Evolutionary conservation across 2,113 vertebrate genomes (phyloP), one percentile per base, ranked within the genome.

Genomic region (Megaleporinus macrocephalus): DNA sequence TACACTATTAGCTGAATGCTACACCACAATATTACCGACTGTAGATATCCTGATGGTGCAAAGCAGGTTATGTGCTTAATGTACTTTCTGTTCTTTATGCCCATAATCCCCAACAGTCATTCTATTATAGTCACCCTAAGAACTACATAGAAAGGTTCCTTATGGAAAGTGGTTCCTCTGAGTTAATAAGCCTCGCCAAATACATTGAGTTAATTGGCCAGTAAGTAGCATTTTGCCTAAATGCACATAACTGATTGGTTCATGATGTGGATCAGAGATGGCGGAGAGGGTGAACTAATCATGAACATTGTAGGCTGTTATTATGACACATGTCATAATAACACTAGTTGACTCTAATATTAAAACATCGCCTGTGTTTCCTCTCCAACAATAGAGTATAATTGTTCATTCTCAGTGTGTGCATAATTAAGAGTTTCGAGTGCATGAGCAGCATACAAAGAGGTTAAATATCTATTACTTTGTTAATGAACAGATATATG

Each of bases 331-430:
- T 26, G 49, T 51, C 59, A 74, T 66, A 74, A 78, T 73, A 41
- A 73, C 20, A 22, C 59, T 72, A 55, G 55, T 83, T 71, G 30
- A 41, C 75, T 20, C 12, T 65, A 41, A 59, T 70, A 29, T 73
- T 80, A 24, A 78, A 44, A 84, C 36, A 61, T 59, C 55, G 13
- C 59, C 71, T 72, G n/a, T 26, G 20, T 72, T 80, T 72, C 55
- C 68, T 80, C 20, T 6, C 29, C 22, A 26, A 78, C 69, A 73
- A 33, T 63, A 49, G 22, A 63, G 63, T 15, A n/a, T 65, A 73
- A 73, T 63, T 80, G 59, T 65, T 22, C n/a, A 63, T 65, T 80
- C 69, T 33, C 70, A 51, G 78, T 16, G 68, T 44, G 66, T 44
- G 66, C 36, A 72, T 62, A 71, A 61, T 79, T 72, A 49, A 62